Conservation (phyloP, 1,140 invertebrate genomes). For the Drepana arcuata region DNA sequence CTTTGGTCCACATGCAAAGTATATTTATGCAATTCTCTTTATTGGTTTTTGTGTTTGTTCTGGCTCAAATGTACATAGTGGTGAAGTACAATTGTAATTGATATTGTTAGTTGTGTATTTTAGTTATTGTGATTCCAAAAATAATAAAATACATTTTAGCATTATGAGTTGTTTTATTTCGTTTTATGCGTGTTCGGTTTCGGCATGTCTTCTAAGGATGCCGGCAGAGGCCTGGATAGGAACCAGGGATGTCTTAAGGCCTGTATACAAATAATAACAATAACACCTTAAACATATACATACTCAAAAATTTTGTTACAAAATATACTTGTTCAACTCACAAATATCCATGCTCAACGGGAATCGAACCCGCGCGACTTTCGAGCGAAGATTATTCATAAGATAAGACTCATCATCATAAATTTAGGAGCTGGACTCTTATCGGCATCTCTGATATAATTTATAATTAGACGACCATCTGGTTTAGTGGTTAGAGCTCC, state of each 20-base stretch:
- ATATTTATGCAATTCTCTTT: too few species aligned
- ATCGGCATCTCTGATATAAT: too few species aligned
- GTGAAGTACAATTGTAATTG: slow-evolving; percentile 41
- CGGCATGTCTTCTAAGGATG: slow-evolving; percentile 56
- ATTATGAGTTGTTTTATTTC: slow-evolving; percentile 23
- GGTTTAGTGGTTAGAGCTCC: too few species aligned
- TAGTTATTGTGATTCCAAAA: slow-evolving; percentile 6
- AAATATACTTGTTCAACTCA: too few species aligned
- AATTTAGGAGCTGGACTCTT: too few species aligned
- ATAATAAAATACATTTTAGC: slow-evolving; percentile 12
- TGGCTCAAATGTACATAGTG: slow-evolving; percentile 35
- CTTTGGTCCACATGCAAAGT: neutral
- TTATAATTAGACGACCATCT: too few species aligned
- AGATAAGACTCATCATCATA: too few species aligned
- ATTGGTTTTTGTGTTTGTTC: neutral
- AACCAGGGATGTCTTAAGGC: slow-evolving; percentile 63
- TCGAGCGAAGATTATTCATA: too few species aligned
- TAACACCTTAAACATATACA: too few species aligned
- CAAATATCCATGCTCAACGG: too few species aligned
- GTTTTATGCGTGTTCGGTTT: slow-evolving; percentile 39
- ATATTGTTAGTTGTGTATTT: slow-evolving; percentile 18
- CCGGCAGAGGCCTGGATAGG: slow-evolving; percentile 38
- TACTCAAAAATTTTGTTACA: too few species aligned
- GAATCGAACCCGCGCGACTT: too few species aligned
- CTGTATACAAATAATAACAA: slow-evolving; percentile 46